Conservation (phyloP, 2,888 invertebrate species). For the Chaetogeoica ovagalla region DNA sequence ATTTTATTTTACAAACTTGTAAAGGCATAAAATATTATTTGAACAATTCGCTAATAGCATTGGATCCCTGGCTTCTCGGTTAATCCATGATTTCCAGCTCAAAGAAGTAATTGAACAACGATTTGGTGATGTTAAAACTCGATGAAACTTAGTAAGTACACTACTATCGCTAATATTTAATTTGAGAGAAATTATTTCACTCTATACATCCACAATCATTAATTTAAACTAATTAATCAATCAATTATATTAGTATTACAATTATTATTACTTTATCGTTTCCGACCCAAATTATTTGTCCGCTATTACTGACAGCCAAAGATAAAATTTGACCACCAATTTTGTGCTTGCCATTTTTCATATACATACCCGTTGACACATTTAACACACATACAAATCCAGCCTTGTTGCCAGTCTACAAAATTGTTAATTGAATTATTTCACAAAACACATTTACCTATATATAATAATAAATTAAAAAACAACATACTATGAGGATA, state of each 20-base stretch:
- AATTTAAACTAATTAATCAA: background rate
- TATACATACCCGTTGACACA: constrained; percentile 81
- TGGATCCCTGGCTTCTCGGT: constrained; percentile 73
- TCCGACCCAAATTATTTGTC: constrained; percentile 75
- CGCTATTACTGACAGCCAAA: constrained; percentile 76
- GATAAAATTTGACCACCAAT: constrained; percentile 66
- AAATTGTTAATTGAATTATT: constrained; percentile 12
- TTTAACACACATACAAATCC: constrained; percentile 79
- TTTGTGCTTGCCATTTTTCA: constrained; percentile 65
- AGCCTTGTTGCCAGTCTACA: constrained; percentile 70
- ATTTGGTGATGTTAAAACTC: constrained; percentile 66
- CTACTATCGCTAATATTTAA: constrained; percentile 69
- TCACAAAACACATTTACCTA: background rate
- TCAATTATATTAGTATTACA: background rate
- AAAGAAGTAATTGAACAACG: constrained; percentile 71
- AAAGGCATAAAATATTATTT: constrained; percentile 74
- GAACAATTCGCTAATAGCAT: constrained; percentile 77
- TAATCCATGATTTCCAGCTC: constrained; percentile 80
- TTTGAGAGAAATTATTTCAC: constrained; percentile 71
- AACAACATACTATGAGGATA: constrained; percentile 77
- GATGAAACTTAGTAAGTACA: constrained; percentile 69
- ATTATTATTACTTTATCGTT: constrained; percentile 55
- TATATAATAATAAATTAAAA: constrained; percentile 56
- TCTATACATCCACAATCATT: constrained; percentile 59
- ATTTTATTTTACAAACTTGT: constrained; percentile 60